Conservation (phyloP, 2,888 invertebrate genomes). For the Malthinus seriepunctatus region DNA sequence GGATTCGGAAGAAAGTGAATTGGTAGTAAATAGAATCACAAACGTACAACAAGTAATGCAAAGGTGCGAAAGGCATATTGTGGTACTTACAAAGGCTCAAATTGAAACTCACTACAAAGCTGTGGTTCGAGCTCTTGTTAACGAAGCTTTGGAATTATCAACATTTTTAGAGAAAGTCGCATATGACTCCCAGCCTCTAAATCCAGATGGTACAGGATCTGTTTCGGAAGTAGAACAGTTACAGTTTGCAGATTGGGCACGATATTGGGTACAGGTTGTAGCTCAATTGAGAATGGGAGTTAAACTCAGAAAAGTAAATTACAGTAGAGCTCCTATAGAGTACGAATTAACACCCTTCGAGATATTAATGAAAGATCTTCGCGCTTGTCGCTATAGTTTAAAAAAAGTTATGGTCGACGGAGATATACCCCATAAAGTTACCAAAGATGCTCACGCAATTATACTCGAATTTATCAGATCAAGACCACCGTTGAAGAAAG, state of each 20-base stretch:
- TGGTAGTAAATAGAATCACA: slow-evolving; percentile 39
- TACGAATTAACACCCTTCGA: slow-evolving; percentile 96
- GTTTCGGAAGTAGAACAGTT: slow-evolving; percentile 78
- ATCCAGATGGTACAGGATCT: slow-evolving; percentile 64
- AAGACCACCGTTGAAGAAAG: slow-evolving; percentile 90
- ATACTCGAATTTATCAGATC: slow-evolving; percentile 97
- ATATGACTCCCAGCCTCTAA: slow-evolving; percentile 67
- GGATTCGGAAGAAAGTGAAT: slow-evolving; percentile 75
- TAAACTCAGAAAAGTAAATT: slow-evolving; percentile 86
- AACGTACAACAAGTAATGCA: slow-evolving; percentile 36
- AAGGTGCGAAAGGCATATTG: slow-evolving; percentile 41
- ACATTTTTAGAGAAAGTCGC: slow-evolving; percentile 87
- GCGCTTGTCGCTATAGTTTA: slow-evolving; percentile 85
- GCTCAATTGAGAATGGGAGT: slow-evolving; percentile 90
- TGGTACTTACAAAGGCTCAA: slow-evolving; percentile 56
- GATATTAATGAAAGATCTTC: slow-evolving; percentile 94
- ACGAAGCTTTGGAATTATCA: slow-evolving; percentile 88
- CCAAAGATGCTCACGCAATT: slow-evolving; percentile 93
- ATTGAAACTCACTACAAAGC: slow-evolving; percentile 86
- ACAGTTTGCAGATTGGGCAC: slow-evolving; percentile 91
- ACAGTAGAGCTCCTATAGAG: slow-evolving; percentile 78
- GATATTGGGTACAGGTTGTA: slow-evolving; percentile 95
- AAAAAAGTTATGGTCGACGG: slow-evolving; percentile 85
- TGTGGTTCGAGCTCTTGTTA: slow-evolving; percentile 88
- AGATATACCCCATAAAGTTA: slow-evolving; percentile 78